Percentiles rank a stretch among this genome's conserved stretches.
Conservation (phyloP, 2,113 vertebrate species). For the Shinisaurus crocodilurus region DNA sequence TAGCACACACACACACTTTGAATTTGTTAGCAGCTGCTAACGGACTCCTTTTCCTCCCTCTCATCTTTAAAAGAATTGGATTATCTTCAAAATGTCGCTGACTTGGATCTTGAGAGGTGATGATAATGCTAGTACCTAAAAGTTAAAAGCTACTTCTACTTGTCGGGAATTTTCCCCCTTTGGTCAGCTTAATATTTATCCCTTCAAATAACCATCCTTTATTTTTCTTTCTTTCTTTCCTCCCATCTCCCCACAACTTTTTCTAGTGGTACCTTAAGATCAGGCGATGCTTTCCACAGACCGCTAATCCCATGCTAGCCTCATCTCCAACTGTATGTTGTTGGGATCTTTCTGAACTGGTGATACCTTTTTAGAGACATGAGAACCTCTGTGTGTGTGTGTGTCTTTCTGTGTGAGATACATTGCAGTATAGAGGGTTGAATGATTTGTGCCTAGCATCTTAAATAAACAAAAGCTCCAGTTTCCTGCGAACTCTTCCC, state of each 20-base stretch:
- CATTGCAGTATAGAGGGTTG: background rate
- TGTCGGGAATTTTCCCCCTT: constrained; percentile 30
- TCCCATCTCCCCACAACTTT: background rate
- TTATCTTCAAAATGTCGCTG: constrained; percentile 53
- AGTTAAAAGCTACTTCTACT: constrained; percentile 59
- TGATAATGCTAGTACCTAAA: constrained; percentile 46
- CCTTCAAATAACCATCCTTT: background rate
- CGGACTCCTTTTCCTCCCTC: background rate
- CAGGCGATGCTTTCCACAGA: constrained; percentile 21
- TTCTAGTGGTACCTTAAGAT: constrained; percentile 20
- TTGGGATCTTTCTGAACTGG: background rate
- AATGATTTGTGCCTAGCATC: background rate
- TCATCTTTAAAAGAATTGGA: constrained; percentile 39
- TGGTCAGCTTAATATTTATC: constrained; percentile 20
- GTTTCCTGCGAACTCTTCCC: background rate
- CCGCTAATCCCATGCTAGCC: background rate
- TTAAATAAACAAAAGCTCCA: background rate
- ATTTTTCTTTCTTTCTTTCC: background rate
- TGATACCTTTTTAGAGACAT: background rate
- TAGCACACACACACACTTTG: background rate
- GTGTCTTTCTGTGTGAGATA: no score
- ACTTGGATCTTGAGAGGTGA: constrained; percentile 50
- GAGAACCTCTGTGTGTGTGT: no score
- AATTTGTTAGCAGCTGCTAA: constrained; percentile 44
- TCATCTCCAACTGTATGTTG: constrained; percentile 21